Evolutionary conservation across 2,888 invertebrate species (phyloP).

Genomic region (Agonum fuliginosum): DNA sequence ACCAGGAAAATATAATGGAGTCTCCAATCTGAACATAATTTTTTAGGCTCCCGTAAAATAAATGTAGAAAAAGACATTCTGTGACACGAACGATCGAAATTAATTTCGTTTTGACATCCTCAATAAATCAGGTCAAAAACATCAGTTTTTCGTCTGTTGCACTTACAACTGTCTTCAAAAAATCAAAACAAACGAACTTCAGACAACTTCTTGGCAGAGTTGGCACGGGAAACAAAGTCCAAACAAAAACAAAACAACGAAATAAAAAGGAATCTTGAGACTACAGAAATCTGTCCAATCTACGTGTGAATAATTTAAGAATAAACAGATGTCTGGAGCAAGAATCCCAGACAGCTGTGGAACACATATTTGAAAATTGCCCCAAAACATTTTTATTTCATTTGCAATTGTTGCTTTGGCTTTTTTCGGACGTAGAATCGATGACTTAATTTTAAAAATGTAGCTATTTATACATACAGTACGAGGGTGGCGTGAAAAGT

Average conservation of each 20-base stretch:
- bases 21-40: too few relatives aligned
- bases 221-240: conserved; percentile 4
- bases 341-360: conserved; percentile 1
- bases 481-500: too few relatives aligned
- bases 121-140: background rate
- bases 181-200: conserved; percentile 4
- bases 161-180: background rate
- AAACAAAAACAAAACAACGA: background rate
- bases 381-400: too few relatives aligned
- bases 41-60: too few relatives aligned
- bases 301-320: conserved; percentile 27
- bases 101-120: background rate
- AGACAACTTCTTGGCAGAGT: background rate
- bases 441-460: too few relatives aligned
- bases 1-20: too few relatives aligned
- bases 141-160: background rate
- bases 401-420: too few relatives aligned
- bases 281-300: background rate
- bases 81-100: too few relatives aligned
- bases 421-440: background rate
- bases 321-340: conserved; percentile 25
- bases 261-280: background rate
- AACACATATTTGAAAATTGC: background rate
- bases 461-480: too few relatives aligned
- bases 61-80: too few relatives aligned